phyloP scores from a whole-genome alignment of 2,113 vertebrate genomes.

The Epinephelus fuscoguttatus region DNA sequence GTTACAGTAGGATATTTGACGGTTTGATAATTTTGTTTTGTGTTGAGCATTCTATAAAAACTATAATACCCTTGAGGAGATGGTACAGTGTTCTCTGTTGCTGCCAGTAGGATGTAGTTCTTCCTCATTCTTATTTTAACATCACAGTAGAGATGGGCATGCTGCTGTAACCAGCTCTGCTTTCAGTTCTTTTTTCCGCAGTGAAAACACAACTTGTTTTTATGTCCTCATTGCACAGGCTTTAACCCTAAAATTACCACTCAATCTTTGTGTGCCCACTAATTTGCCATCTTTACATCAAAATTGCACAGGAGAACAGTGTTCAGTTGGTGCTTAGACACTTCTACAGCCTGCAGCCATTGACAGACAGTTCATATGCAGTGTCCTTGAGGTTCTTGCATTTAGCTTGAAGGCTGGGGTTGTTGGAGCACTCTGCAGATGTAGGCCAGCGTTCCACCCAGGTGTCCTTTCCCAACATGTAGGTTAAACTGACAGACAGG shows the following conservation, averaged over 20 bases:
- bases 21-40: not conserved
- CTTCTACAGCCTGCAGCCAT: conserved; percentile 64
- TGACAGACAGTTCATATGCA: conserved; percentile 45
- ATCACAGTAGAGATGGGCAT: too few species aligned
- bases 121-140: not conserved
- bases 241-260: not conserved
- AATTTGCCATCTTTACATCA: not conserved
- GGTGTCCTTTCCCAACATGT: conserved; percentile 80
- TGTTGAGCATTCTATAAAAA: not conserved
- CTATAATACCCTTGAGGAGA: not conserved
- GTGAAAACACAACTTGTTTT: not conserved
- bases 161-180: not conserved
- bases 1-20: not conserved
- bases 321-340: too few species aligned
- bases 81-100: not conserved
- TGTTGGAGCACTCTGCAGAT: conserved; percentile 64
- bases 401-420: conserved; percentile 43
- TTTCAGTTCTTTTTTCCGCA: not conserved
- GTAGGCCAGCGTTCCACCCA: conserved; percentile 84
- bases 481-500: conserved; percentile 68
- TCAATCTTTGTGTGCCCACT: not conserved
- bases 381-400: conserved; percentile 63
- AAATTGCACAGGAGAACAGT: too few species aligned
- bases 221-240: not conserved
- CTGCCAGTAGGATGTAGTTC: not conserved